These are phyloP conservation scores for Caranx ignobilis DNA, from an alignment of 2,113 vertebrate species.

Conservation along the genomic window DNA sequence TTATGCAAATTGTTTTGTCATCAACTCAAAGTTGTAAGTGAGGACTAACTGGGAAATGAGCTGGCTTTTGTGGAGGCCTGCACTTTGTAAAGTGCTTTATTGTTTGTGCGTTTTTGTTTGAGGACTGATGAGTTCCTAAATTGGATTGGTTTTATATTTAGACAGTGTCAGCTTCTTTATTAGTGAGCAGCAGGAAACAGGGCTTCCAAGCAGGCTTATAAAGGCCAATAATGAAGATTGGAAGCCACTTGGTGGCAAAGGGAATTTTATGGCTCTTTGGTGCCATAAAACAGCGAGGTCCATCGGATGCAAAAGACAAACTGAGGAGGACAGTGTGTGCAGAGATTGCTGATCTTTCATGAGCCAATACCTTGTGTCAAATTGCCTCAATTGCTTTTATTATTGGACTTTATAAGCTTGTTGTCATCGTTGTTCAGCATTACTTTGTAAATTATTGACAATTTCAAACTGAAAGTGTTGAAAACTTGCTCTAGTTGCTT, in stretches of 20 bases:
- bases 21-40: neutral
- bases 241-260: constrained; percentile 4
- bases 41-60: neutral
- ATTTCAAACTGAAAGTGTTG: neutral
- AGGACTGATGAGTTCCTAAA: constrained; percentile 3
- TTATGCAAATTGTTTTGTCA: neutral
- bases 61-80: neutral
- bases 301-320: neutral
- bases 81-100: neutral
- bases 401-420: neutral
- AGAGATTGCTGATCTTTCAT: neutral
- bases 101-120: neutral
- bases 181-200: neutral
- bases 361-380: neutral
- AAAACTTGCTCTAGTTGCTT: no score
- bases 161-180: neutral
- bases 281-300: neutral
- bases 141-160: constrained; percentile 9
- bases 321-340: neutral
- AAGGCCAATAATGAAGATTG: neutral
- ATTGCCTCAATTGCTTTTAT: neutral
- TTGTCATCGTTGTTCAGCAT: neutral
- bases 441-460: neutral
- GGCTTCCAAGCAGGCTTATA: neutral
- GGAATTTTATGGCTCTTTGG: neutral